Evolutionary conservation across 2,888 invertebrate species (phyloP).

Genomic region (Monoplex corrugatus): DNA sequence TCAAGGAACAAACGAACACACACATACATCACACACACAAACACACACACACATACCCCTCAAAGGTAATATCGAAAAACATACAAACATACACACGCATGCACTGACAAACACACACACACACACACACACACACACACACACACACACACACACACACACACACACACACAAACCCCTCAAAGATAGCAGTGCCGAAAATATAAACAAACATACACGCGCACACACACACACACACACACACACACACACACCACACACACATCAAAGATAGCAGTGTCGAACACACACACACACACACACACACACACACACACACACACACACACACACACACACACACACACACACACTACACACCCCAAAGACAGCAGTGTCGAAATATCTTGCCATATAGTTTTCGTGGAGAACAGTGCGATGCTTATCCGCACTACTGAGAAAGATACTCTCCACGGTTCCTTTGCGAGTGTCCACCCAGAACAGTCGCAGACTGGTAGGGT

Average conservation of each 20-base stretch:
- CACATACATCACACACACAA: not conserved
- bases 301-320: too few relatives aligned
- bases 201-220: not conserved
- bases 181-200: too few relatives aligned
- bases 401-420: constrained; percentile 80
- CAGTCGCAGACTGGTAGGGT: constrained; percentile 86
- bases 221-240: too few relatives aligned
- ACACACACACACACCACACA: too few relatives aligned
- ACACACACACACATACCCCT: not conserved
- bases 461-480: constrained; percentile 94
- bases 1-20: not conserved
- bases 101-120: not conserved
- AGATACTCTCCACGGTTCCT: constrained; percentile 90
- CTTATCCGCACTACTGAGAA: constrained; percentile 87
- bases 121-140: not conserved
- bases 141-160: not conserved
- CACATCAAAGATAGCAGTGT: too few relatives aligned
- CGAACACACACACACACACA: too few relatives aligned
- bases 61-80: too few relatives aligned
- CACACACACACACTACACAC: constrained; percentile 54
- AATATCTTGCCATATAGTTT: constrained; percentile 67
- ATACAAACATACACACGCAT: not conserved
- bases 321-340: too few relatives aligned
- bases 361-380: constrained; percentile 72
- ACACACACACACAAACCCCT: not conserved